phyloP scores from a whole-genome alignment of 2,888 invertebrate genomes.

The Brenthis ino region DNA sequence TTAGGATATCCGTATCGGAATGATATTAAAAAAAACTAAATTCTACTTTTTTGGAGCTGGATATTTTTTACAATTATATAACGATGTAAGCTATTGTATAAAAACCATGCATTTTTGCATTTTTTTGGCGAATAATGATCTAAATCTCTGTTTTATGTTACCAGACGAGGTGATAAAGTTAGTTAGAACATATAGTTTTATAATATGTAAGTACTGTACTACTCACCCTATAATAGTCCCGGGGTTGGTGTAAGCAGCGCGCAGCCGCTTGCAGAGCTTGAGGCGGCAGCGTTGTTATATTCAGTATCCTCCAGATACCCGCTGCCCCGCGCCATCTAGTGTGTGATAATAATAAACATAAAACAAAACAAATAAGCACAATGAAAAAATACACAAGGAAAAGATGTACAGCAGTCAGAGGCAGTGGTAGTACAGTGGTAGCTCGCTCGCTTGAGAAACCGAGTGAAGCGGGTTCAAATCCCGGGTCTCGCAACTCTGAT shows the following conservation, averaged over 20 bases:
- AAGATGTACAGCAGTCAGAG: background rate
- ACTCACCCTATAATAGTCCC: slow-evolving; percentile 82
- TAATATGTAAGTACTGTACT: no score
- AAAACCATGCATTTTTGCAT: no score
- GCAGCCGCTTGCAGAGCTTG: slow-evolving; percentile 88
- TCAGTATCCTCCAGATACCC: slow-evolving; percentile 85
- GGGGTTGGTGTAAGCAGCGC: slow-evolving; percentile 88
- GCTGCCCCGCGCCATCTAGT: slow-evolving; percentile 88
- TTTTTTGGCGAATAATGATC: no score
- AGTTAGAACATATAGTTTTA: no score
- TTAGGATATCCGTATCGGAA: no score
- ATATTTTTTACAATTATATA: no score
- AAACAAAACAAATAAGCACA: background rate
- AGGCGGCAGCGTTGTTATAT: slow-evolving; percentile 85
- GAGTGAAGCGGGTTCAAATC: background rate
- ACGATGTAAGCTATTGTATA: no score
- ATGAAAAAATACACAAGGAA: background rate
- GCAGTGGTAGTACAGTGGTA: background rate
- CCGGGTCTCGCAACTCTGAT: no score
- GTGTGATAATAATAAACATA: background rate
- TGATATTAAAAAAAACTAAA: no score
- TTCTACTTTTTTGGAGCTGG: no score
- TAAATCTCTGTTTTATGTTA: no score
- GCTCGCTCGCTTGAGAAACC: background rate
- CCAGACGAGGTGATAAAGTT: background rate